Conservation (phyloP, 2,113 vertebrate genomes). For the Cyprinodon tularosa region DNA sequence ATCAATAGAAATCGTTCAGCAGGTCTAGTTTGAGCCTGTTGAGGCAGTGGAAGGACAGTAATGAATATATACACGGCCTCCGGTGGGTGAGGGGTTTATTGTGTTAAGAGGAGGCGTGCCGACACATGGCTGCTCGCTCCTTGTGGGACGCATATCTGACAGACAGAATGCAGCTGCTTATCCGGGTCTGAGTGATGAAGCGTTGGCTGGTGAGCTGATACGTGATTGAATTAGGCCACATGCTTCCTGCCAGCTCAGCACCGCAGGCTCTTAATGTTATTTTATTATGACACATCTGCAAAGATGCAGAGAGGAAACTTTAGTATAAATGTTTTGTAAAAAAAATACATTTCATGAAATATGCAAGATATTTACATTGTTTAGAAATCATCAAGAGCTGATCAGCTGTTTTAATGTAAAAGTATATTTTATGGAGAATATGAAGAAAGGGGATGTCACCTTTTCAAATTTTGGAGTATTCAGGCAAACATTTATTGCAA, state of each 20-base stretch:
- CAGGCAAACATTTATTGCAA: too few species aligned
- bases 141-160: constrained; percentile 56
- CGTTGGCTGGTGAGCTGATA: constrained; percentile 56
- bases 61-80: background rate
- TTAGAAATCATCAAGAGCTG: background rate
- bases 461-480: too few species aligned
- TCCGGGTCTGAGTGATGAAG: constrained; percentile 66
- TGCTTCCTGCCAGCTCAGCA: constrained; percentile 20
- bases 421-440: background rate
- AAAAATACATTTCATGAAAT: too few species aligned
- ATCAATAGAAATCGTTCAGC: too few species aligned
- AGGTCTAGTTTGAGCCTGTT: too few species aligned
- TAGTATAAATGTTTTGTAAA: background rate
- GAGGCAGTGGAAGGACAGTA: background rate
- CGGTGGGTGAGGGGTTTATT: background rate
- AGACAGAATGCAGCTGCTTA: constrained; percentile 54
- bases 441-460: background rate
- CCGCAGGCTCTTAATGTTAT: background rate
- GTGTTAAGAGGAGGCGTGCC: constrained; percentile 26
- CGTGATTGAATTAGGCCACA: constrained; percentile 66
- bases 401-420: background rate
- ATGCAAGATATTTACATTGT: background rate
- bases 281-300: background rate
- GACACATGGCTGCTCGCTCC: constrained; percentile 25
- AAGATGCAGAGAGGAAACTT: background rate